Base-by-base conservation (phyloP, 1,140 invertebrate genomes). In the Drosophila gunungcola region DNA sequence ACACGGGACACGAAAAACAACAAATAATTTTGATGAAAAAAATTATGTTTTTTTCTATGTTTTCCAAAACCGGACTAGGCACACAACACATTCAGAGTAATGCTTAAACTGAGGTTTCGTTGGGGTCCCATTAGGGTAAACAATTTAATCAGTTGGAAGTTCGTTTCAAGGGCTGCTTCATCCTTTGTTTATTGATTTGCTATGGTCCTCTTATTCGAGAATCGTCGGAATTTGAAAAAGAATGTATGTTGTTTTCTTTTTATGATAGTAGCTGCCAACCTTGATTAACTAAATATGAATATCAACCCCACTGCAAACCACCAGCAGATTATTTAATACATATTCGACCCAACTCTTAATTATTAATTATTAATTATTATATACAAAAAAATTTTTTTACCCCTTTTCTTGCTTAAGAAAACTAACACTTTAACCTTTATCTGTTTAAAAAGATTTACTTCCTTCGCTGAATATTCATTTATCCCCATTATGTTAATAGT, bases 11-110 rank as follows among this genome's bases (percentile, higher is more conserved):
- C 57, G 1, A 62, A 16, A 36, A 4, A 51, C 36, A 41, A 64
- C 36, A 38, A 42, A 16, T 2, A 67, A 68, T 68, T 68, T 68
- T 36, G 58, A 51, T 12, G 21, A 64, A 64, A 42, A 42, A 64
- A 51, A 51, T 27, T 12, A 0, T 27, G 3, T 48, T 65, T 61
- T 67, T 51, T 49, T 42, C n/a, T 16, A 41, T 49, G 16, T 51
- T 65, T 42, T 49, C 29, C 34, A 29, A 29, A 53, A 42, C 29
- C n/a, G 21, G n/a, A 51, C 21, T 42, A 64, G 38, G 11, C 29
- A 68, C 58, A 51, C 64, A 21, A 68, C 60, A 42, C 64, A 51
- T 29, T 36, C 45, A 7, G 43, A 42, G n/a, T 36, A 12, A 39
- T 16, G 27, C 4, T 4, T n/a, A 21, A 36, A 68, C 32, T 68